A percentile compares a stretch with the other conserved stretches of the same genome.
Conservation (phyloP, 2,797 vertebrate genomes). For the Smutsia gigantea region DNA sequence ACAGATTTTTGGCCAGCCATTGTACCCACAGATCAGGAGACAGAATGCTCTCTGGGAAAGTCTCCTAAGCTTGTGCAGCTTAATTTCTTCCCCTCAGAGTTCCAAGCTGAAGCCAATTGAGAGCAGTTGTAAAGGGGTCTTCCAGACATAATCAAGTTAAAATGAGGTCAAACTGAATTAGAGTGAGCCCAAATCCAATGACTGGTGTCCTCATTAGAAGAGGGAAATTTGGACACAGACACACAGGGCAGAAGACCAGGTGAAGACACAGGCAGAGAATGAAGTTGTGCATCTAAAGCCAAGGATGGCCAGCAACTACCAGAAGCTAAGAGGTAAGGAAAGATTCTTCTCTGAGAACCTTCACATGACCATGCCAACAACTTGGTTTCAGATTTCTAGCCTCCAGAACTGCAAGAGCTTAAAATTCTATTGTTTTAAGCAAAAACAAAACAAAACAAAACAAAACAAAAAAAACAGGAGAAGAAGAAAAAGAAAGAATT, state of each 20-base stretch:
- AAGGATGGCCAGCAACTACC: not conserved
- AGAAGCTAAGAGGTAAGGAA: not conserved
- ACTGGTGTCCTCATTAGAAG: not conserved
- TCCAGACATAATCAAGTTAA: not conserved
- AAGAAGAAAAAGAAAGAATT: not conserved
- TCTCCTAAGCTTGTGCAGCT: conserved; percentile 49
- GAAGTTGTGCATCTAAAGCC: not conserved
- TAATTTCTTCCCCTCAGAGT: conserved; percentile 58
- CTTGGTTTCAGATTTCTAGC: not conserved
- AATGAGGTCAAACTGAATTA: not conserved
- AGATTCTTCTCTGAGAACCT: not conserved
- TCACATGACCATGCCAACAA: not conserved
- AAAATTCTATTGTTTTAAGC: not conserved
- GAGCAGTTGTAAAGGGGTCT: not conserved
- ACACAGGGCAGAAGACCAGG: not conserved
- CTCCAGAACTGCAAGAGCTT: not conserved
- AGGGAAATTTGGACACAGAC: not conserved
- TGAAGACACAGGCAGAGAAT: not conserved
- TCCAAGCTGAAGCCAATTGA: conserved; percentile 63
- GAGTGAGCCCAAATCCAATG: not conserved
- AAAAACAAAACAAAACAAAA: no score
- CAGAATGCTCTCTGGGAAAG: conserved; percentile 44
- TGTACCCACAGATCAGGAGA: conserved; percentile 55
- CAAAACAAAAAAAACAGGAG: not conserved
- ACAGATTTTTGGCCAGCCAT: conserved; percentile 54